Base-by-base conservation (phyloP, 2,113 vertebrate genomes). In the Aleadryas rufinucha region DNA sequence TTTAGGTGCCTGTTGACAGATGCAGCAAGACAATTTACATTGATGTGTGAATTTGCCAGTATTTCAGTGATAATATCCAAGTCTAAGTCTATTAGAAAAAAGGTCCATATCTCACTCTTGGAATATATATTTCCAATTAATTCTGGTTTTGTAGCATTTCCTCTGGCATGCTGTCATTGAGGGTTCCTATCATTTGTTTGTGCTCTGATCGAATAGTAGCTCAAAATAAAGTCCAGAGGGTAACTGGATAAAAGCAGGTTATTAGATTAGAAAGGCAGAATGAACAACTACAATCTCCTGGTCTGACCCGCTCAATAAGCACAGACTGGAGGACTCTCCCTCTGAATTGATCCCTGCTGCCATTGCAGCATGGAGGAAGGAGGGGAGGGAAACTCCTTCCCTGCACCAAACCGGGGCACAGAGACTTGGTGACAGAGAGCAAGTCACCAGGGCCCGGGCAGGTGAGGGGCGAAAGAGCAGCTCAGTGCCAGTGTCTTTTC, bases 1-100 rank as follows among this genome's bases (percentile, higher is more conserved):
- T 96, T 95, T 97, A 98, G 97, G 97, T 96, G 91, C 83, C 96
- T 95, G 92, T 96, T 97, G 97, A 97, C 97, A 98, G 97, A 95
- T 96, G 95, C 96, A 87, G 86, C 71, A 69, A 95, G 95, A 97
- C 95, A 96, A 97, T 98, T 98, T 97, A 98, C 83, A 94, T 89
- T 92, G 95, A 97, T 24, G 87, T 90, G 69, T 97, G 97, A 97
- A 98, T 98, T 97, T 95, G 93, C 95, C 97, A 95, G 87, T 96
- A 94, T 96, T 96, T 97, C 95, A 97, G 96, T 91, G 95, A 96
- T 94, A 97, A 97, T 97, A 97, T 95, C 82, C 85, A 95, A 97
- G 93, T 89, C 94, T 90, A 91, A 93, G 72, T 93, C 94, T 93
- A 89, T 97, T 95, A 94, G 91, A 90, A 95, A 95, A 95, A 91